A percentile compares a stretch with the other conserved stretches of the same genome.
These are phyloP conservation scores for Pedionomus torquatus DNA, from an alignment of 2,113 vertebrate species.

Conservation along the genomic window DNA sequence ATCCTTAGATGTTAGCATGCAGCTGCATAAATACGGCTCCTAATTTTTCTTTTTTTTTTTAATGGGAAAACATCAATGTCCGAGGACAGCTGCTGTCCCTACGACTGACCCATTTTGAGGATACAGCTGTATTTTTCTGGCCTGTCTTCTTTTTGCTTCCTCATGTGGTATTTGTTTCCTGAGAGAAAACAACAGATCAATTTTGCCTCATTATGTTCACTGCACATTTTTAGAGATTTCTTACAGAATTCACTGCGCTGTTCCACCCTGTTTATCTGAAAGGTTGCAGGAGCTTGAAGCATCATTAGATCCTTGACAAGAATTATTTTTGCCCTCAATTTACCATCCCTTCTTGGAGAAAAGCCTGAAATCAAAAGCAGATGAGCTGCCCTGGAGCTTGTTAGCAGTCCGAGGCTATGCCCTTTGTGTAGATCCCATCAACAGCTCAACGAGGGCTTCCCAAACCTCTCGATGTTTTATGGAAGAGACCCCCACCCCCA, in stretches of 20 bases:
- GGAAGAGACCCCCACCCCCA: neutral
- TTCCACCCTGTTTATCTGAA: constrained; percentile 7
- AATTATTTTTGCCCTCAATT: constrained; percentile 1
- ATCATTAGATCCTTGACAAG: constrained; percentile 1
- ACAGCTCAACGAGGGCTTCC: neutral
- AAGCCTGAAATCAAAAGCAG: constrained; percentile 26
- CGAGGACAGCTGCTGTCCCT: neutral
- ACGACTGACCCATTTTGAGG: neutral
- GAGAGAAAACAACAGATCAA: constrained; percentile 29
- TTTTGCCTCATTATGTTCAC: constrained; percentile 6
- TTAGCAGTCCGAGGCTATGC: neutral
- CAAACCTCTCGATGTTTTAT: neutral
- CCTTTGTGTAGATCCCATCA: neutral
- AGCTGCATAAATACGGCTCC: neutral
- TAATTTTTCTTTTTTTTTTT: neutral
- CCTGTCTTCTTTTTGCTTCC: neutral
- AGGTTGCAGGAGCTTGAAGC: constrained; percentile 13
- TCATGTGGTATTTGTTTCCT: neutral
- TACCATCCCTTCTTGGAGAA: neutral
- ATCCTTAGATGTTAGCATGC: neutral
- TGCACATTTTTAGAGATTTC: neutral
- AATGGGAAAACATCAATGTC: neutral
- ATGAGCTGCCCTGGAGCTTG: constrained; percentile 20
- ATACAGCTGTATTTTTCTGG: neutral
- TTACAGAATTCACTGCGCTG: neutral